Evolutionary conservation across 2,888 invertebrate genomes (phyloP), one percentile per base, ranked within the genome.

Genomic region (Acronicta aceris): DNA sequence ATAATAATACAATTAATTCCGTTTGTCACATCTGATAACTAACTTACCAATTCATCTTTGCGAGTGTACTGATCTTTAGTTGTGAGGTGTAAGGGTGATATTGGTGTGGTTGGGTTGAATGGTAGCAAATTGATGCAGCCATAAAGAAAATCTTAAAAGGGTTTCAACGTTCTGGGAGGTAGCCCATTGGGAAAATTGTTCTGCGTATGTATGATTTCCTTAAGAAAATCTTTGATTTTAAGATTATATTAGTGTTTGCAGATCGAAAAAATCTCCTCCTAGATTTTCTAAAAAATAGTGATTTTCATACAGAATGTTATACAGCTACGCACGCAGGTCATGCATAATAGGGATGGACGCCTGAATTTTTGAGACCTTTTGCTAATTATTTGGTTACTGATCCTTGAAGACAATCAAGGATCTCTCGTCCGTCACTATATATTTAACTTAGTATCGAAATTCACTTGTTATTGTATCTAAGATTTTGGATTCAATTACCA

Each of bases 1-100:
- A 86, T 93, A 92, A 93, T 93, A 93, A 93, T 93, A 92, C 89
- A 92, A 93, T 93, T 93, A 93, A 93, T 91, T 92, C 92, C 72
- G 88, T 88, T 82, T 77, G 79, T 70, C 79, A 78, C 75, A 78
- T 79, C 78, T 72, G 79, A 78, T 89, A 74, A 70, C 62, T 81
- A 67, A 76, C 62, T 46, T 33, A 61, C 66, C 46, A 75, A 48
- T 36, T 66, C 80, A 61, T 58, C 53, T 70, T 63, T 83, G 74
- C 81, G 36, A 17, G 13, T 42, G n/a, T 33, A 65, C 42, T 69
- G 66, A 74, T 59, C 51, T 49, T 63, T 74, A 65, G 71, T 50
- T 6, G 13, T 42, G 13, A 8, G 17, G 2, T 5, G 41, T 63
- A 71, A 66, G 59, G 63, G 53, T 63, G 60, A 72, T 74, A 73